These are phyloP conservation scores for Cinclus mexicanus DNA, from an alignment of 2,113 vertebrate species.

Conservation along the genomic window DNA sequence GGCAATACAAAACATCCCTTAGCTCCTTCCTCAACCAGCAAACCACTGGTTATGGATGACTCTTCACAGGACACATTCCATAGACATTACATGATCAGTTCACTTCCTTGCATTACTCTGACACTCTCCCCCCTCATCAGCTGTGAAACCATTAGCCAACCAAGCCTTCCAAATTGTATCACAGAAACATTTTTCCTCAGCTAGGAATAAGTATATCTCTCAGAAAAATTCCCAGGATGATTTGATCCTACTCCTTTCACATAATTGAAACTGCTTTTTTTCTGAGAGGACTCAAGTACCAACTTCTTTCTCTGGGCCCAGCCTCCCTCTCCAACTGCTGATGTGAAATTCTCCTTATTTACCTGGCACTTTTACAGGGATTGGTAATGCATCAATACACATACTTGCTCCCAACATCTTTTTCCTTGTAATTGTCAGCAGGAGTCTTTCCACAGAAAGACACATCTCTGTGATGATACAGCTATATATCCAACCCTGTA, in stretches of 20 bases:
- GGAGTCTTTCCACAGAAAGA: background rate
- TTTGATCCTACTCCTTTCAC: background rate
- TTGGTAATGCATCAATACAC: background rate
- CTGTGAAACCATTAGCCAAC: background rate
- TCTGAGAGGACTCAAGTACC: background rate
- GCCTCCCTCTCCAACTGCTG: constrained; percentile 14
- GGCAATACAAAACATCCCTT: background rate
- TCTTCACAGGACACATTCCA: background rate
- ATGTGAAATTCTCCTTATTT: constrained; percentile 9
- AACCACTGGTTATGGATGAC: background rate
- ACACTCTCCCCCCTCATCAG: background rate
- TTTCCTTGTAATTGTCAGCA: background rate
- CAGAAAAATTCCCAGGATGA: background rate
- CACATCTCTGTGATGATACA: background rate
- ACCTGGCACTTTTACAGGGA: background rate
- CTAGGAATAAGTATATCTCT: background rate
- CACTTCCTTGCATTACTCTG: background rate
- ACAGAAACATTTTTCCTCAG: background rate
- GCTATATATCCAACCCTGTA: background rate
- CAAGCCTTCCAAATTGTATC: background rate
- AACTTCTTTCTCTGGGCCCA: background rate
- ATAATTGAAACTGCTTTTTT: background rate
- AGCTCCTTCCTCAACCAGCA: background rate
- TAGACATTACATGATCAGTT: background rate
- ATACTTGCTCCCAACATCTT: background rate